A percentile compares a stretch with the other conserved stretches of the same genome.
Conservation (phyloP, 2,797 vertebrate genomes). For the Margarornis squamiger region DNA sequence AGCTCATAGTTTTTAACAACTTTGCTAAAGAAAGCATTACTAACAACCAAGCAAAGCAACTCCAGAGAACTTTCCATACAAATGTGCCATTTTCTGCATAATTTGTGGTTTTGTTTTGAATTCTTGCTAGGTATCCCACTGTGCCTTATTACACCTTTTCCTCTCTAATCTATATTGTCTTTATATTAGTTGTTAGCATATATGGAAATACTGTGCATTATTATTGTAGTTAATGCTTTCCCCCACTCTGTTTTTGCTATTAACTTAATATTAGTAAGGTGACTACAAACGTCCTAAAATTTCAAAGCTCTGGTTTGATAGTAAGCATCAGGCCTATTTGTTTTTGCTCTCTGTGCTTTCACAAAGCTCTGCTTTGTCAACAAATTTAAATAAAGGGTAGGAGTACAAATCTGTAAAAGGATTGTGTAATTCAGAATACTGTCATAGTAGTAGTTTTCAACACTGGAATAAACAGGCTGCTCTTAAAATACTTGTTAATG, state of each 20-base stretch:
- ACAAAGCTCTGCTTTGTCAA: neutral
- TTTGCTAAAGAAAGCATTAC: neutral
- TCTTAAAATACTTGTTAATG: neutral
- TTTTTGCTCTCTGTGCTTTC: neutral
- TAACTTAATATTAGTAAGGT: neutral
- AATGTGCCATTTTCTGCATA: neutral
- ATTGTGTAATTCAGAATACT: neutral
- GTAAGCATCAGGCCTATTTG: neutral
- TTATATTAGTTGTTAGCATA: neutral
- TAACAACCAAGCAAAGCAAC: neutral
- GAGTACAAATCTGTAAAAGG: neutral
- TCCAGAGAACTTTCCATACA: neutral
- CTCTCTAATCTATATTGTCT: neutral
- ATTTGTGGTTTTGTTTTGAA: neutral
- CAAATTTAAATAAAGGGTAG: neutral
- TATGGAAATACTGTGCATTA: neutral
- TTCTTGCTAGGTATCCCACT: neutral
- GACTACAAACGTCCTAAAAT: neutral
- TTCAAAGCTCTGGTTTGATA: neutral
- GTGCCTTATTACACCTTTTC: neutral
- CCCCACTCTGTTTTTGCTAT: neutral
- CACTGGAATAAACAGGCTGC: neutral
- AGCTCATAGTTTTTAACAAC: neutral
- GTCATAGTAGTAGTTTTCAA: neutral
- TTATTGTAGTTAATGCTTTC: neutral